Conservation (phyloP, 2,888 invertebrate genomes). For the Tineola bisselliella region DNA sequence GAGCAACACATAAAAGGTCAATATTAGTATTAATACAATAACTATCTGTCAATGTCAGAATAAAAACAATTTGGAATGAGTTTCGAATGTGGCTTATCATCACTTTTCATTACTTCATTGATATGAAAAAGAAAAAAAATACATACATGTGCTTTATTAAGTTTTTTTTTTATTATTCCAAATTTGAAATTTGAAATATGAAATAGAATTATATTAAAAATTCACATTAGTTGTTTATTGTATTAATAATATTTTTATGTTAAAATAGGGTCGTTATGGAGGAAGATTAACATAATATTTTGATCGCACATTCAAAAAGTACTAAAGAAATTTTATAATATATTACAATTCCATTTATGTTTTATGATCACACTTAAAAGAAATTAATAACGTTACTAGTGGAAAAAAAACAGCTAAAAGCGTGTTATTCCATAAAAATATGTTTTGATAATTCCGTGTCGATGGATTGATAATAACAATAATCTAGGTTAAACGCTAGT, state of each 20-base stretch:
- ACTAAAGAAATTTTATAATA: too few relatives aligned
- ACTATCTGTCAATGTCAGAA: conserved; percentile 4
- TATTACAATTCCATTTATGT: too few relatives aligned
- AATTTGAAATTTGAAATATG: too few relatives aligned
- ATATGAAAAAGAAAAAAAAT: not conserved
- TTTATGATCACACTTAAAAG: too few relatives aligned
- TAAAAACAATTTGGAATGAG: conserved; percentile 7
- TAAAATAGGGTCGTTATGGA: too few relatives aligned
- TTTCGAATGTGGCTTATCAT: not conserved
- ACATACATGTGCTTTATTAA: too few relatives aligned
- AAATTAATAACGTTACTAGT: not conserved
- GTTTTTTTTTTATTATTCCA: too few relatives aligned
- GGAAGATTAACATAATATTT: too few relatives aligned
- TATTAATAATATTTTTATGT: too few relatives aligned
- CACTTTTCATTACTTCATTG: conserved; percentile 9
- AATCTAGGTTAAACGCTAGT: conserved; percentile 6
- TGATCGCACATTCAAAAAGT: too few relatives aligned
- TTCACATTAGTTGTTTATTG: too few relatives aligned
- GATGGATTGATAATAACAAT: not conserved
- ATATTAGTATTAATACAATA: conserved; percentile 1
- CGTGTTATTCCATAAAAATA: not conserved
- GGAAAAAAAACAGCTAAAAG: not conserved
- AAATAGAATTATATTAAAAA: too few relatives aligned
- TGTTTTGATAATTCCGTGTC: not conserved
- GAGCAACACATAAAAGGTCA: not conserved